These are phyloP conservation scores for Neelides sp. DNA, from an alignment of 1,140 invertebrate genomes.

Conservation along the genomic window DNA sequence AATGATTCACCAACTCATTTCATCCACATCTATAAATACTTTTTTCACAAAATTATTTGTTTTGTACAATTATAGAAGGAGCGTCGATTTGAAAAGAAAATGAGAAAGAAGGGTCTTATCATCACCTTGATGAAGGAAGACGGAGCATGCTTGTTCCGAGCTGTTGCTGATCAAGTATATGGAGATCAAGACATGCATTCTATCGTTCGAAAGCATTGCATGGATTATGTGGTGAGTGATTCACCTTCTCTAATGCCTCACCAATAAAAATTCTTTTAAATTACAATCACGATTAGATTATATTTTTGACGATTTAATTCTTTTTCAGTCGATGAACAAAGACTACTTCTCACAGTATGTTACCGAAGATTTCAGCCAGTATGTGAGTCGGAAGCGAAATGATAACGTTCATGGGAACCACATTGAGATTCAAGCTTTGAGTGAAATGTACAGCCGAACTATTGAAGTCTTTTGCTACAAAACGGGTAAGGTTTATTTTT, in stretches of 20 bases:
- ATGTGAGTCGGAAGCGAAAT: constrained; percentile 63
- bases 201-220: constrained; percentile 69
- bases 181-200: constrained; percentile 87
- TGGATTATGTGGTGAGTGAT: constrained; percentile 77
- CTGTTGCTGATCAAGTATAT: constrained; percentile 84
- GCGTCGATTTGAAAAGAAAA: constrained; percentile 54
- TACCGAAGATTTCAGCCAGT: constrained; percentile 79
- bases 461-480: constrained; percentile 86
- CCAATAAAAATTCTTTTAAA: constrained; percentile 14
- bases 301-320: not conserved
- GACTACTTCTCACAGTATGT: constrained; percentile 90
- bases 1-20: not conserved
- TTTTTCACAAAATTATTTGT: not conserved
- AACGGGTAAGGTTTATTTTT: constrained; percentile 44
- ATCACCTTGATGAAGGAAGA: constrained; percentile 85
- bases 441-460: constrained; percentile 83
- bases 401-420: constrained; percentile 82
- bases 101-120: constrained; percentile 59
- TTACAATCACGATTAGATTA: not conserved
- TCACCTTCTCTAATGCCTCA: not conserved
- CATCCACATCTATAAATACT: not conserved
- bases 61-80: constrained; percentile 41
- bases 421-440: constrained; percentile 86
- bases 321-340: constrained; percentile 56
- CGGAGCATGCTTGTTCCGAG: constrained; percentile 83